Percentiles rank a stretch among this genome's conserved stretches.
These are phyloP conservation scores for Oncopeltus fasciatus DNA, from an alignment of 1,140 invertebrate genomes.

Conservation along the genomic window DNA sequence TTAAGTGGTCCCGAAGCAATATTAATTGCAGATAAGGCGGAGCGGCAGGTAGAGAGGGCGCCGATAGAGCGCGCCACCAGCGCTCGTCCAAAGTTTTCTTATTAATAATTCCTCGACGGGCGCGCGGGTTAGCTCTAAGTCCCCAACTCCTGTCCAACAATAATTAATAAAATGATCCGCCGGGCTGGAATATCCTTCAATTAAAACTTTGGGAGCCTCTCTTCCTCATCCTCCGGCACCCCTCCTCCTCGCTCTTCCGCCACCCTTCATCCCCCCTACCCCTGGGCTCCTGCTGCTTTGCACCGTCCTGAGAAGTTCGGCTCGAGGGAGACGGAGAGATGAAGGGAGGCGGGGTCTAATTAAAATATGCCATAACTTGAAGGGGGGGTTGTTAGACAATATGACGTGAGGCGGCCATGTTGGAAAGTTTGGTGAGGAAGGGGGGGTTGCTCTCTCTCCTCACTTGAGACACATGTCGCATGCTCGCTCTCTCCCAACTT, in stretches of 20 bases:
- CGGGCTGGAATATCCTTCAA: conserved; percentile 24
- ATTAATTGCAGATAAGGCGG: conserved; percentile 5
- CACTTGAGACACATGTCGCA: conserved; percentile 17
- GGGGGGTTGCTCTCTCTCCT: not conserved
- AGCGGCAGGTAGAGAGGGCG: not conserved
- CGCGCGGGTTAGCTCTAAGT: conserved; percentile 11
- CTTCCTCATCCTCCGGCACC: not conserved
- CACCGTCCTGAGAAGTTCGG: not conserved
- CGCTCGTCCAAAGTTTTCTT: conserved; percentile 20
- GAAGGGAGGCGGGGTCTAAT: conserved; percentile 20
- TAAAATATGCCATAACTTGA: conserved; percentile 26
- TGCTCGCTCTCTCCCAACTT: not conserved
- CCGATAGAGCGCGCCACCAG: not conserved
- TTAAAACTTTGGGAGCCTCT: conserved; percentile 24
- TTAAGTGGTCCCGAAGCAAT: conserved; percentile 3
- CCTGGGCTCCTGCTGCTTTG: too few relatives aligned
- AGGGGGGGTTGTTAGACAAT: conserved; percentile 21
- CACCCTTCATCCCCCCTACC: not conserved
- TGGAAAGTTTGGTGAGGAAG: not conserved
- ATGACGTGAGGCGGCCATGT: conserved; percentile 12
- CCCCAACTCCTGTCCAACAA: conserved; percentile 4
- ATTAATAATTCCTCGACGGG: conserved; percentile 22
- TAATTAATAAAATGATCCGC: conserved; percentile 27
- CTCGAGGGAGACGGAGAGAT: not conserved
- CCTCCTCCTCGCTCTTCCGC: not conserved